Evolutionary conservation across 2,113 vertebrate species (phyloP).

Genomic region (Abramis brama): DNA sequence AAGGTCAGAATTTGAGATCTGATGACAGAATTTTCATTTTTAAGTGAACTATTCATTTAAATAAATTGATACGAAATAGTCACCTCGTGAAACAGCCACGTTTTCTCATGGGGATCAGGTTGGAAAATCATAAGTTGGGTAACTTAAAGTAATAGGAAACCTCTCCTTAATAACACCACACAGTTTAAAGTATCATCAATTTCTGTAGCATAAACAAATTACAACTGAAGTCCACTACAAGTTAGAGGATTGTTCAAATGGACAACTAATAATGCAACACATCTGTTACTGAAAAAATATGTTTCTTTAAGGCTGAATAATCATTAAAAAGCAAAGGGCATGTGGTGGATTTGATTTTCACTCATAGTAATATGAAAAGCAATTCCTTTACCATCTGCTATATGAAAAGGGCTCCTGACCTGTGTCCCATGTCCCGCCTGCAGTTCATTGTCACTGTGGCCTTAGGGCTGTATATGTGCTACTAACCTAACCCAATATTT

Average conservation of each 20-base stretch:
- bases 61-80: neutral
- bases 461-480: neutral
- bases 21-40: no score
- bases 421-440: constrained; percentile 25
- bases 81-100: neutral
- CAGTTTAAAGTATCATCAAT: neutral
- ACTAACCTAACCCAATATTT: constrained; percentile 19
- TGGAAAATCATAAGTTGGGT: neutral
- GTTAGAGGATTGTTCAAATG: neutral
- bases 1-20: no score
- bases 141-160: neutral
- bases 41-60: no score
- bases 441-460: constrained; percentile 15
- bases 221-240: neutral
- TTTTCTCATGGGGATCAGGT: no score
- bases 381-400: constrained; percentile 30
- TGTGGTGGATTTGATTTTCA: constrained; percentile 16
- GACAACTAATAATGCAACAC: neutral
- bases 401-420: constrained; percentile 23
- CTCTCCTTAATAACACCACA: neutral
- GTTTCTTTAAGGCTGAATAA: constrained; percentile 2
- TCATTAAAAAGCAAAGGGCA: constrained; percentile 2
- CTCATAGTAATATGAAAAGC: constrained; percentile 18
- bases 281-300: neutral
- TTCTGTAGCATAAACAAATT: neutral